phyloP scores from a whole-genome alignment of 2,113 vertebrate species.

The Peromyscus maniculatus region DNA sequence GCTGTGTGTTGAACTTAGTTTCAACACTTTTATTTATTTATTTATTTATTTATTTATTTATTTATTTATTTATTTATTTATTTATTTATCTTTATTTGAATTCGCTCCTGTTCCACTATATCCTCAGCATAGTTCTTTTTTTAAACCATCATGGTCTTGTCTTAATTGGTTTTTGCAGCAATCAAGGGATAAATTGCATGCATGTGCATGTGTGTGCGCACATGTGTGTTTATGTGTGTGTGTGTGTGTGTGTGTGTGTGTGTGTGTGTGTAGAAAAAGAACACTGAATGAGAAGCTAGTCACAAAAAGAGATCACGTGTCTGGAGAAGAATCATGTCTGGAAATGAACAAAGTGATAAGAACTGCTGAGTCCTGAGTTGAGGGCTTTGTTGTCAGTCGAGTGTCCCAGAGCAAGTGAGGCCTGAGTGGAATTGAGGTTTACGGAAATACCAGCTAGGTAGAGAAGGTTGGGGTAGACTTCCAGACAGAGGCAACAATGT shows the following conservation, averaged over 20 bases:
- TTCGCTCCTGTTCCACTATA: not conserved
- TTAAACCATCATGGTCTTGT: not conserved
- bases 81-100: not conserved
- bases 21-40: not conserved
- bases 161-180: not conserved
- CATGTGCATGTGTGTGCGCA: not conserved
- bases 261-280: not conserved
- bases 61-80: not conserved
- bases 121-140: not conserved
- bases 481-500: not conserved
- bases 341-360: not conserved
- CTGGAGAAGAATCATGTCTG: not conserved
- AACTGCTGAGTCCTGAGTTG: not conserved
- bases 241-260: not conserved
- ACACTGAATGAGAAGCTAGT: not conserved
- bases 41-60: not conserved
- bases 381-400: not conserved
- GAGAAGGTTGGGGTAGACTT: not conserved
- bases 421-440: not conserved
- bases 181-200: not conserved
- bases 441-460: not conserved
- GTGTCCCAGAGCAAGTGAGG: not conserved
- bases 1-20: not conserved
- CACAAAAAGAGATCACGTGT: not conserved
- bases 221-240: not conserved